Conservation (phyloP, 1,140 invertebrate species). For the Diachasmimorpha longicaudata region DNA sequence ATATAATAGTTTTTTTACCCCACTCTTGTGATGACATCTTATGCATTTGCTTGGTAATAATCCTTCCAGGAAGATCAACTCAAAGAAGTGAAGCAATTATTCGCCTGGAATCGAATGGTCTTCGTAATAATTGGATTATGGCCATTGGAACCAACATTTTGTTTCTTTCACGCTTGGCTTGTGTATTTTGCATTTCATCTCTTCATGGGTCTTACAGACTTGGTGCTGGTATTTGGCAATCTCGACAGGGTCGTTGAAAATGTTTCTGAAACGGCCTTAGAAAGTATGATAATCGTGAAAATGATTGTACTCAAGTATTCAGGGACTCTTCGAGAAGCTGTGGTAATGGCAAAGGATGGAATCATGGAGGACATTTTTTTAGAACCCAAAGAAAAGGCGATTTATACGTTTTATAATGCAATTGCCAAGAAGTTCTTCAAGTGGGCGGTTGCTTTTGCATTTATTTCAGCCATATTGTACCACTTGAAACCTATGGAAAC, state of each 20-base stretch:
- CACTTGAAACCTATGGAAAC: conserved; percentile 11
- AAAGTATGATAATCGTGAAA: conserved; percentile 19
- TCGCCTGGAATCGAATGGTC: conserved; percentile 16
- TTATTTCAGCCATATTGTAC: conserved; percentile 4
- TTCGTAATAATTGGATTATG: conserved; percentile 19
- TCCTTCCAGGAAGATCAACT: conserved; percentile 2
- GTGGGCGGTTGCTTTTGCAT: not conserved
- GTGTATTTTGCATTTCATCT: conserved; percentile 15
- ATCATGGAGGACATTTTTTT: not conserved
- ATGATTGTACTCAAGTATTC: conserved; percentile 20
- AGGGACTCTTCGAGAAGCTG: not conserved
- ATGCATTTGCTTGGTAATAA: not conserved
- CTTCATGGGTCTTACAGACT: conserved; percentile 3
- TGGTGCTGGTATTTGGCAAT: conserved; percentile 17
- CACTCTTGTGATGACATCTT: not conserved
- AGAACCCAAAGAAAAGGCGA: conserved; percentile 4
- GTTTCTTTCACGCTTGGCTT: conserved; percentile 6
- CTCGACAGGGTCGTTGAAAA: conserved; percentile 18
- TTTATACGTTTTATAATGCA: conserved; percentile 30
- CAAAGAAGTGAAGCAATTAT: conserved; percentile 6
- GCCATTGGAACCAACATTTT: conserved; percentile 14
- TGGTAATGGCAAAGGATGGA: not conserved
- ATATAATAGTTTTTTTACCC: too few species aligned
- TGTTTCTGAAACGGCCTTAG: conserved; percentile 16
- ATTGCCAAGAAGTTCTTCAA: conserved; percentile 10